Conservation (phyloP, 2,888 invertebrate genomes). For the Odontothrips loti region DNA sequence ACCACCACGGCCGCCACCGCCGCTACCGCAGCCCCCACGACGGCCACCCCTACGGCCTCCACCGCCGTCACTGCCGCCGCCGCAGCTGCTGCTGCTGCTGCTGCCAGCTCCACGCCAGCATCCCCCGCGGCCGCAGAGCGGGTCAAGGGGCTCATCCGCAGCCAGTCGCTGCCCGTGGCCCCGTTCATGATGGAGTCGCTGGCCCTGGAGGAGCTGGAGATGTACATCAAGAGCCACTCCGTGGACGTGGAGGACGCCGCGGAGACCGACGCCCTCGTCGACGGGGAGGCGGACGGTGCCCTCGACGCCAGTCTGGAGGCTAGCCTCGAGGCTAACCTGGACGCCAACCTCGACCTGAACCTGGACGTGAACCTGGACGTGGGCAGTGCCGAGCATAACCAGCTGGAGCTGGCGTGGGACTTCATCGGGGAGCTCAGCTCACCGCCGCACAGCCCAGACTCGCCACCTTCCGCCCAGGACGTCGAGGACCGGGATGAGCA, state of each 20-base stretch:
- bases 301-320: neutral
- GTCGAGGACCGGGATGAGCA: neutral
- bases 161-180: constrained; percentile 1
- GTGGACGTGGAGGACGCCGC: neutral
- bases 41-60: neutral
- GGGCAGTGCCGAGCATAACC: neutral
- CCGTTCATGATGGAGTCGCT: constrained; percentile 9
- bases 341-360: constrained; percentile 1
- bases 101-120: neutral
- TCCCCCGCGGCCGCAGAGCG: neutral
- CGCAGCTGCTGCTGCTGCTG: neutral
- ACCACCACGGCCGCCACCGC: neutral
- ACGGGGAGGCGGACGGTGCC: neutral
- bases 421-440: constrained; percentile 6
- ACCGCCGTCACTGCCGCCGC: neutral
- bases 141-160: neutral
- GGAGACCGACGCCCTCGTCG: neutral
- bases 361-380: constrained; percentile 18
- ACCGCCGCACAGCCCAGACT: neutral
- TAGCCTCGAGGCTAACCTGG: neutral
- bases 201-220: neutral
- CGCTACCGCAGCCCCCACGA: neutral
- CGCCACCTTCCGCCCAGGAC: neutral
- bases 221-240: constrained; percentile 7
- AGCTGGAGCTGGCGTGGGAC: constrained; percentile 18